These are phyloP conservation scores for Merops nubicus DNA, from an alignment of 2,113 vertebrate genomes.

Conservation along the genomic window DNA sequence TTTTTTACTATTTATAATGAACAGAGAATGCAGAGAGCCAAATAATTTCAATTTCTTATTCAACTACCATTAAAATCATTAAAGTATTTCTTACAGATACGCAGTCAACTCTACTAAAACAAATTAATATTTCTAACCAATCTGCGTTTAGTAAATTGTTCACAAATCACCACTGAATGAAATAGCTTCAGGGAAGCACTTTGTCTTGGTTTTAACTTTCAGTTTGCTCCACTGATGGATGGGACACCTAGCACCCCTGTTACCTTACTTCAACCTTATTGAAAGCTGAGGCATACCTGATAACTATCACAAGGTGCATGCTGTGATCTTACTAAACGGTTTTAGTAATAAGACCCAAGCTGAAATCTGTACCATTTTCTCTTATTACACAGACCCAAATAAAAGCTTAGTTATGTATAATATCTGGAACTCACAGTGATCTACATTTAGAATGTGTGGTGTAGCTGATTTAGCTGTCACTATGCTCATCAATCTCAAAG, in stretches of 20 bases:
- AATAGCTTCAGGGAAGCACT: neutral
- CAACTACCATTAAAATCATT: neutral
- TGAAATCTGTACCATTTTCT: neutral
- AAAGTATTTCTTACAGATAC: neutral
- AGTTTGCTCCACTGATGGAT: neutral
- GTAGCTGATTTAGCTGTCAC: no score
- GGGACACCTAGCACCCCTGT: neutral
- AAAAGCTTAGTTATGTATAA: neutral
- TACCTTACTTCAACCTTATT: neutral
- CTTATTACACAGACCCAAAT: neutral
- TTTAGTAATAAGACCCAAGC: neutral
- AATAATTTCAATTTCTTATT: constrained; percentile 2
- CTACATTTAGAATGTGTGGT: neutral
- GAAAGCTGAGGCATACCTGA: neutral
- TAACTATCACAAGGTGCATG: neutral
- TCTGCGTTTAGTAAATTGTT: neutral
- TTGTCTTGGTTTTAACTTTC: neutral
- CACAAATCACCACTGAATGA: neutral
- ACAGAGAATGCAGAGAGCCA: neutral
- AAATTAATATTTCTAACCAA: neutral
- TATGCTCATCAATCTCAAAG: neutral
- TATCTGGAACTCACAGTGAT: neutral
- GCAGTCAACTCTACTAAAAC: neutral
- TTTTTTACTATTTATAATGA: neutral
- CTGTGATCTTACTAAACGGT: neutral